Evolutionary conservation across 2,113 vertebrate genomes (phyloP), one percentile per base, ranked within the genome.

Genomic region (Bubo bubo): DNA sequence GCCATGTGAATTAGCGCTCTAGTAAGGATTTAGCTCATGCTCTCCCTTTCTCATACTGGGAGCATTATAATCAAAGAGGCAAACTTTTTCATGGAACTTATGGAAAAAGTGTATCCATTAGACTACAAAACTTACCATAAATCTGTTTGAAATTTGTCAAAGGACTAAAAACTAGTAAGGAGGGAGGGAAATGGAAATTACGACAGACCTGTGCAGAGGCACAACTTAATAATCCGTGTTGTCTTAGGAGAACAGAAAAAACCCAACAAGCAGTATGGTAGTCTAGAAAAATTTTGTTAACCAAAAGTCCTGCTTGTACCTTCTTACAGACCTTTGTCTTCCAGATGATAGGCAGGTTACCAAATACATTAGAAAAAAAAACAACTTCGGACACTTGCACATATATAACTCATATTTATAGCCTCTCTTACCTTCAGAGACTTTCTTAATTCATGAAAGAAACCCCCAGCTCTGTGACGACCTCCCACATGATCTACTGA

Each of bases 401-500:
- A 2, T 0, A 12, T 26, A 5, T 7, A 73, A 76, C 5, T 34
- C 53, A 9, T 1, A 37, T 45, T 45, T 45, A 45, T 45, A 24
- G 26, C 20, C 49, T 13, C 43, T 75, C 56, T 19, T 24, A 41
- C 21, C 2, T 1, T 63, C 39, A 56, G 32, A 64, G 30, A 19
- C 20, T n/a, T 63, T 35, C 45, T 60, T 53, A 20, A 66, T 4
- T 16, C 32, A 81, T 45, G 32, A 60, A 34, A 35, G n/a, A 70
- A 92, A 50, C 2, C 18, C 10, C 45, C 64, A 86, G 58, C 12
- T 37, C 52, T 52, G 56, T 21, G 30, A 32, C 8, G 18, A 37
- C 23, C 30, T 35, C 45, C 30, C 7, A 52, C 0, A 0, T 3
- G 34, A 74, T 13, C 13, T 43, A 41, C 47, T 13, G 34, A 82